Evolutionary conservation across 2,888 invertebrate species (phyloP), one percentile per base, ranked within the genome.

Genomic region (Seladonia tumulorum): DNA sequence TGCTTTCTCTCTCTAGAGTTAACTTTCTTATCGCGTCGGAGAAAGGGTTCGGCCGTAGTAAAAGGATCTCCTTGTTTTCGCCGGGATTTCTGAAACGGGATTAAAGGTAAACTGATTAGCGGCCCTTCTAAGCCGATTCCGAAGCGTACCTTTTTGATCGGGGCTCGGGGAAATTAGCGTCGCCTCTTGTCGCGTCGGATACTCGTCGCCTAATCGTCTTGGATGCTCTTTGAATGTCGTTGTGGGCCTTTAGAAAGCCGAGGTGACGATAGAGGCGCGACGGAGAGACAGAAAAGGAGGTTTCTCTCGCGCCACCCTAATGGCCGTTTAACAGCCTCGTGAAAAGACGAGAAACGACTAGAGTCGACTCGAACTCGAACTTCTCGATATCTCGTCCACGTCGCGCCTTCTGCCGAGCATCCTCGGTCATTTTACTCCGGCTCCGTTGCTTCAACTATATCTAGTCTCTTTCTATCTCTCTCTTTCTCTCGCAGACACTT

Each of bases 281-380:
- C 0, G 63, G 63, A 5, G 60, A 25, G 60, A 25, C 12, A 14
- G 60, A 60, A 25, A 25, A 14, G 16, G 16, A 1, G 60, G 5
- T 25, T 25, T 12, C 14, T 4, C 60, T 25, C 60, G 60, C 66
- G 79, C 47, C 81, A 81, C 82, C 80, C 84, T 86, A 87, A 87
- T 88, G 88, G 82, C 35, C 81, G 75, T 87, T 89, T 88, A 88
- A 90, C 86, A 88, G 82, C 78, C 73, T 53, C 68, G 76, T 81
- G 77, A 90, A 89, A 87, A 88, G 86, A 68, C 78, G 80, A 86
- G 76, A 29, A 14, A 14, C 14, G 25, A 60, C 25, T 53, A 53
- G 53, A n/a, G 22, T 82, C 57, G 83, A 81, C 85, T 72, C 75
- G 53, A 53, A 53, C 53, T 53, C 53, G 53, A 72, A 81, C 81